Conservation (phyloP, 2,113 vertebrate species). For the Cottus gobio region DNA sequence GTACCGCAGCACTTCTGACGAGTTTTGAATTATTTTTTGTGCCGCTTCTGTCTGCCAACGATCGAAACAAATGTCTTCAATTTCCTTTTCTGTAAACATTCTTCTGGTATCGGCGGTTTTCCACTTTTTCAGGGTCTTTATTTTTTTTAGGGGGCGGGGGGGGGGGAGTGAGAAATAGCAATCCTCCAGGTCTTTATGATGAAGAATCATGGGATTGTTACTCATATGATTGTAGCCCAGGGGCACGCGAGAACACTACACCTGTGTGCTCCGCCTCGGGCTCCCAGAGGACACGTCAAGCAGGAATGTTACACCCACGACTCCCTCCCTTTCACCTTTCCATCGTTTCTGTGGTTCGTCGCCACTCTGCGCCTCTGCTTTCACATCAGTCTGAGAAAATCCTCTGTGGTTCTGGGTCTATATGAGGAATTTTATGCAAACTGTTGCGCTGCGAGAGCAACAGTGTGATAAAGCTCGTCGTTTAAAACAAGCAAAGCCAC, state of each 20-base stretch:
- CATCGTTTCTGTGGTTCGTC: constrained; percentile 11
- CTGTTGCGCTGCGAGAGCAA: too few species aligned
- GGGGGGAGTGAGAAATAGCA: neutral
- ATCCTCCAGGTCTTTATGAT: neutral
- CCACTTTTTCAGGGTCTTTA: neutral
- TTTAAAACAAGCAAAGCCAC: neutral
- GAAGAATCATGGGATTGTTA: neutral
- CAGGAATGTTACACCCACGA: constrained; percentile 55
- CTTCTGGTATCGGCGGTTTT: neutral
- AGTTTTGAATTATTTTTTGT: neutral
- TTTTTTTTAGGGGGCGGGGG: neutral
- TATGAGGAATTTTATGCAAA: neutral
- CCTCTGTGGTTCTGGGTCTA: constrained; percentile 35
- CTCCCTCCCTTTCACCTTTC: constrained; percentile 8
- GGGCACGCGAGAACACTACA: constrained; percentile 26
- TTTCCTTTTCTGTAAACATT: constrained; percentile 45
- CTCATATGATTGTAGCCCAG: neutral
- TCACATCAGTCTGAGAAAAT: constrained; percentile 57
- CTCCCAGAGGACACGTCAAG: constrained; percentile 53
- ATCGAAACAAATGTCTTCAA: constrained; percentile 44
- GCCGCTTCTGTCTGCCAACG: constrained; percentile 4
- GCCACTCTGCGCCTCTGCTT: constrained; percentile 26
- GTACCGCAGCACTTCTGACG: neutral
- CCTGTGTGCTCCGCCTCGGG: constrained; percentile 43
- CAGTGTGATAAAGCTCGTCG: neutral